phyloP scores from a whole-genome alignment of 2,888 invertebrate species.

The Lycaena phlaeas region DNA sequence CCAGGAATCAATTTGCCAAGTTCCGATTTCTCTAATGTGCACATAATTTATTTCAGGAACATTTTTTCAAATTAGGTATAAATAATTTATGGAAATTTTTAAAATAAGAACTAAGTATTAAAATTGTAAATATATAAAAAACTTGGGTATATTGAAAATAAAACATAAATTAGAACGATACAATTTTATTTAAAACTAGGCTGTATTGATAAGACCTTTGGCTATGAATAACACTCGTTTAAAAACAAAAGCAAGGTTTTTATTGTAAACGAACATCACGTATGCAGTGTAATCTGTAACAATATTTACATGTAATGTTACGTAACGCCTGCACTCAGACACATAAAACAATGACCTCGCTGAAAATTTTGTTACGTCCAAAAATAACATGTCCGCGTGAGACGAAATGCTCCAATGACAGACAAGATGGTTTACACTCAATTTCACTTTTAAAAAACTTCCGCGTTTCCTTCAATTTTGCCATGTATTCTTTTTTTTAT shows the following conservation, averaged over 20 bases:
- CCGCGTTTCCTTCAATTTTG: neutral
- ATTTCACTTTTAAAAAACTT: neutral
- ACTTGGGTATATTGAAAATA: too few relatives aligned
- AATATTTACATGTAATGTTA: conserved; percentile 1
- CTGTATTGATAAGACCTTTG: neutral
- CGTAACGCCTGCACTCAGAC: conserved; percentile 3
- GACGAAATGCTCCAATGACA: conserved; percentile 9
- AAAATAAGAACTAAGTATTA: neutral
- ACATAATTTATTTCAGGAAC: too few relatives aligned
- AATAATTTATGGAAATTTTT: too few relatives aligned
- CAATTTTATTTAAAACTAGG: too few relatives aligned
- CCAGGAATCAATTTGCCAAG: neutral
- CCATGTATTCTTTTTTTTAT: neutral
- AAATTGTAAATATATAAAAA: neutral
- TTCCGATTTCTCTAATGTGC: neutral
- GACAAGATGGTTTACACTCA: neutral
- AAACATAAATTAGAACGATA: neutral
- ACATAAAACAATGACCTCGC: conserved; percentile 16
- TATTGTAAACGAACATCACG: neutral
- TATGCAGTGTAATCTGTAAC: neutral
- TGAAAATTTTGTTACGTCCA: conserved; percentile 14
- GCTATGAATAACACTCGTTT: neutral
- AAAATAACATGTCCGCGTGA: conserved; percentile 12
- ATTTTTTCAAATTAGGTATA: too few relatives aligned
- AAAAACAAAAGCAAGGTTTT: neutral